Conservation (phyloP, 1,140 invertebrate species). For the Leptopilina boulardi region DNA sequence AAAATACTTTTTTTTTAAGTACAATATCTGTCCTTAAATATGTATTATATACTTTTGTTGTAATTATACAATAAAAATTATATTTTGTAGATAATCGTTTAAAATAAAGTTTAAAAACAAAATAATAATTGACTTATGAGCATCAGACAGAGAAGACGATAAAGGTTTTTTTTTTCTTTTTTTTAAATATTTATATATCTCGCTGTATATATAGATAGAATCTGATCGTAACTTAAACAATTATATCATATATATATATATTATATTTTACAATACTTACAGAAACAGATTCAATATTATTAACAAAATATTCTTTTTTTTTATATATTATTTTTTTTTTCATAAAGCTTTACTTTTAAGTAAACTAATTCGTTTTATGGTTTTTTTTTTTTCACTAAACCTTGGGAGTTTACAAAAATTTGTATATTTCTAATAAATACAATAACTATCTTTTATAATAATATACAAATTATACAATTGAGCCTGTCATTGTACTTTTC, state of each 20-base stretch:
- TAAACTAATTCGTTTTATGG: conserved; percentile 26
- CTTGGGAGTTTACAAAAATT: not conserved
- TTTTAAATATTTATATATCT: not conserved
- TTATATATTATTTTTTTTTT: conserved; percentile 8
- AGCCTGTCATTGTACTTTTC: too few species aligned
- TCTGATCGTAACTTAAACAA: conserved; percentile 16
- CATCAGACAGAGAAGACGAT: conserved; percentile 22
- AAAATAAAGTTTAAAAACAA: conserved; percentile 1
- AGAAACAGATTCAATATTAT: conserved; percentile 26
- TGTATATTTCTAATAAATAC: not conserved
- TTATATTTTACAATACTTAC: conserved; percentile 19
- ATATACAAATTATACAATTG: not conserved
- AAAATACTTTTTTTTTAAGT: conserved; percentile 36
- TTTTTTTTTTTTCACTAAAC: not conserved
- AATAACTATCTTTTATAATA: not conserved
- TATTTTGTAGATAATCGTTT: not conserved
- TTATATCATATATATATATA: not conserved
- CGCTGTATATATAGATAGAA: conserved; percentile 21
- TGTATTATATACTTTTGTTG: not conserved
- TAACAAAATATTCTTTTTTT: conserved; percentile 31
- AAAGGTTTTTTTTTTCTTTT: not conserved
- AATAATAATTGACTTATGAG: conserved; percentile 25
- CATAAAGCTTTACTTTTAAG: conserved; percentile 4
- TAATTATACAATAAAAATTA: not conserved
- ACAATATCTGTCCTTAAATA: conserved; percentile 42